Base-by-base conservation (phyloP, 1,140 invertebrate species). In the Ooceraea biroi region DNA sequence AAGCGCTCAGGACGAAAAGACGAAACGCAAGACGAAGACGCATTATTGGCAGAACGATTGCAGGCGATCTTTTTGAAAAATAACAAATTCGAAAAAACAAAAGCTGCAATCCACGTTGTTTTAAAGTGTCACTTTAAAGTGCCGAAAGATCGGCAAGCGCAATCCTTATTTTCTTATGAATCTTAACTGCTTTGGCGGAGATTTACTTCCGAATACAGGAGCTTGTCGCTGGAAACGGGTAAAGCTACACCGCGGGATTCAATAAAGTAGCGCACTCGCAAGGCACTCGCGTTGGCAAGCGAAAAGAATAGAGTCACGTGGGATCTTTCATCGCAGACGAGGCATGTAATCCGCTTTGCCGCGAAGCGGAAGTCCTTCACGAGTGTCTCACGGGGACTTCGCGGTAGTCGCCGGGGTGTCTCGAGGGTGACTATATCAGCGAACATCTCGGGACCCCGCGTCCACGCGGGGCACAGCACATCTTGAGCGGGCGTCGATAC, bases 401-500 rank as follows among this genome's bases (percentile, higher is more conserved):
- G 19, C 46, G 58, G 25, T 76, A 52, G 50, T 86, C 80, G 63
- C 52, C 4, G 1, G 44, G 52, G 66, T 57, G 71, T 14, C 25
- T 46, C 66, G 69, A 83, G 69, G 12, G 76, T 11, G 19, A 74
- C 61, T 25, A 61, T 58, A n/a, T 52, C 61, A 5, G 7, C 14
- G 30, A 12, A 44, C 55, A n/a, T 11, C n/a, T 22, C 12, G 10
- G 52, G 55, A 30, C 19, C 71, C 58, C 41, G 60, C 22, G 36
- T 30, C 57, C n/a, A 5, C 8, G 1, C 17, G 44, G 52, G 30
- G 25, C 36, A n/a, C n/a, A n/a, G n/a, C n/a, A n/a, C 55, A 78
- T 78, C 50, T 66, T 30, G 72, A 46, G 66, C 14, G 27, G 12
- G 19, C 76, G 73, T 88, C 87, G 55, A 84, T 76, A 88, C 63